Percentiles rank a stretch among this genome's conserved stretches.
Evolutionary conservation across 2,113 vertebrate genomes (phyloP).

Genomic region (Neodontobutis hainanensis): DNA sequence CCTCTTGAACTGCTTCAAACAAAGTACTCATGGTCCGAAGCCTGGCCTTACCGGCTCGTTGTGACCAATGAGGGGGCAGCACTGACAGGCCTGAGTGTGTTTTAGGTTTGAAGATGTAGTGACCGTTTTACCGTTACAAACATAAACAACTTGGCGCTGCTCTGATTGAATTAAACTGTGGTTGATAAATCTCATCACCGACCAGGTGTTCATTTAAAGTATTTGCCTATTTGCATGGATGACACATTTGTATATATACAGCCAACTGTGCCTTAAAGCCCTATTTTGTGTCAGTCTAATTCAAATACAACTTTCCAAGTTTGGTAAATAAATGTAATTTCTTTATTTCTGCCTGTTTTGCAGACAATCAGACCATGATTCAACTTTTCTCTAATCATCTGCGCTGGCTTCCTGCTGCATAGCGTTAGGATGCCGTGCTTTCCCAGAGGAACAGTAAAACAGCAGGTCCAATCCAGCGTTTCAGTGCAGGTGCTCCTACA

Average conservation of each 20-base stretch:
- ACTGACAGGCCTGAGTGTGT: no score
- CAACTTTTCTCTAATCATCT: constrained; percentile 53
- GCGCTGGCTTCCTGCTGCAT: constrained; percentile 48
- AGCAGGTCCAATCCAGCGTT: constrained; percentile 58
- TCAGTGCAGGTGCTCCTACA: constrained; percentile 71
- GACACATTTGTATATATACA: neutral
- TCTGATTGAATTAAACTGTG: no score
- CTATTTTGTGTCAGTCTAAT: neutral
- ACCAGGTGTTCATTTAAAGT: no score
- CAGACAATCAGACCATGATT: constrained; percentile 45
- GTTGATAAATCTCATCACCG: no score
- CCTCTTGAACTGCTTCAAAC: no score
- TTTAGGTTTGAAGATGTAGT: no score
- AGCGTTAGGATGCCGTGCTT: constrained; percentile 27
- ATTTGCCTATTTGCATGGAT: neutral
- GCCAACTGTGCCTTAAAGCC: neutral
- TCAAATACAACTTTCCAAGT: neutral
- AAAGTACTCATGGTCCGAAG: no score
- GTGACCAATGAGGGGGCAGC: no score
- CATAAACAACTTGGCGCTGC: no score
- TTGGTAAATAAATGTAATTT: constrained; percentile 18
- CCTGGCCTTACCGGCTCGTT: no score
- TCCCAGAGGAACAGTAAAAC: constrained; percentile 43
- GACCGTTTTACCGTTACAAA: no score
- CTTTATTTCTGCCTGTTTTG: constrained; percentile 10